Conservation (phyloP, 1,140 invertebrate species). For the Drosophila subobscura region DNA sequence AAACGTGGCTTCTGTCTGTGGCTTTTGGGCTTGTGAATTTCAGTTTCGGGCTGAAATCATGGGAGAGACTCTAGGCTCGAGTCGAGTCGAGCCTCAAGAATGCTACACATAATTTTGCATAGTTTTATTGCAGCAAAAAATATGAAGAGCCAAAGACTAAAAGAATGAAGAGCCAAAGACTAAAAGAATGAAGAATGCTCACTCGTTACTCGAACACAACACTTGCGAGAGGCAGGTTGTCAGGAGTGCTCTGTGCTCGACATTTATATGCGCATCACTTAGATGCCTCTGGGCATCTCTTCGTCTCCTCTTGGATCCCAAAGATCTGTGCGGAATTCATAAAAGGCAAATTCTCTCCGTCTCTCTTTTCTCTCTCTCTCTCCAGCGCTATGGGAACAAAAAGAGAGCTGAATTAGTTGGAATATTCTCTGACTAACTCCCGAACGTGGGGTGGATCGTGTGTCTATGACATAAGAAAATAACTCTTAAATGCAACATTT, state of each 20-base stretch:
- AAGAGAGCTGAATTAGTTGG: conserved; percentile 62
- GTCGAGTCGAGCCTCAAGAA: conserved; percentile 25
- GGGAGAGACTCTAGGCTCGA: conserved; percentile 43
- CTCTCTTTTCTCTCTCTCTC: neutral
- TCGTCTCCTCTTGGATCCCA: conserved; percentile 32
- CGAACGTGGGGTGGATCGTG: conserved; percentile 34
- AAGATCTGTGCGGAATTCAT: conserved; percentile 73
- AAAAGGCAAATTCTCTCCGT: conserved; percentile 52
- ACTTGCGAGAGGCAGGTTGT: conserved; percentile 26
- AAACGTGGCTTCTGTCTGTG: neutral
- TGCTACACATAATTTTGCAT: conserved; percentile 80
- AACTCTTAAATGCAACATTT: conserved; percentile 78
- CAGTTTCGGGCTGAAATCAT: conserved; percentile 39
- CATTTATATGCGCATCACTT: conserved; percentile 81
- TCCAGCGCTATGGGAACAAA: conserved; percentile 37
- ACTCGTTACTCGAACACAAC: conserved; percentile 49
- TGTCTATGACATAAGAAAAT: conserved; percentile 77
- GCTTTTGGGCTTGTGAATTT: conserved; percentile 19
- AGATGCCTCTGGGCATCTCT: conserved; percentile 25
- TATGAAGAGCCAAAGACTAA: conserved; percentile 3
- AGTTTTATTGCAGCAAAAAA: conserved; percentile 69
- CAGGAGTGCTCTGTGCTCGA: conserved; percentile 54
- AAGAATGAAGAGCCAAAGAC: neutral
- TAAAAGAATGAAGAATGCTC: conserved; percentile 40
- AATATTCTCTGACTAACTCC: conserved; percentile 60